A percentile compares a stretch with the other conserved stretches of the same genome.
These are phyloP conservation scores for Stomatorhinus walkeri DNA, from an alignment of 2,797 vertebrate species.

Conservation along the genomic window DNA sequence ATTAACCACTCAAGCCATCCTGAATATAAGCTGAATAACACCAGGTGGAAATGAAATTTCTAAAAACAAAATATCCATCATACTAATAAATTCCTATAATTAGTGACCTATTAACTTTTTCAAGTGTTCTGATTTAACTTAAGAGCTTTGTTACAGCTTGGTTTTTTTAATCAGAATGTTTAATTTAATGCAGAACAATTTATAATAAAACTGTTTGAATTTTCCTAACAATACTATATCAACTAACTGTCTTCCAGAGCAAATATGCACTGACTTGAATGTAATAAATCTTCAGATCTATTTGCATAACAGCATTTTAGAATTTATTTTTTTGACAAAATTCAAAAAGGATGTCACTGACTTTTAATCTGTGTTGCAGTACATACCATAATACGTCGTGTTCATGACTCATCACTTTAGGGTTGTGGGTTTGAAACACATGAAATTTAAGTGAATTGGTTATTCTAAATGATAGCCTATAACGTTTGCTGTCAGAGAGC, in stretches of 20 bases:
- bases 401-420: neutral
- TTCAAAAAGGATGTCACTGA: neutral
- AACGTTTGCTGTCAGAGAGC: neutral
- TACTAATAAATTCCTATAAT: neutral
- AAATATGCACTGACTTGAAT: conserved; percentile 32
- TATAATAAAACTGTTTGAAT: neutral
- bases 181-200: neutral
- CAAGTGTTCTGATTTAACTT: conserved; percentile 12
- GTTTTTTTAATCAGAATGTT: neutral
- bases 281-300: neutral
- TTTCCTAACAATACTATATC: neutral
- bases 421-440: conserved; percentile 4
- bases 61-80: neutral
- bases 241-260: conserved; percentile 37
- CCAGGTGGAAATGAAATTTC: neutral
- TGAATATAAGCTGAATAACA: neutral
- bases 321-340: neutral
- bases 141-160: neutral
- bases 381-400: neutral
- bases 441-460: neutral
- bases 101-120: neutral
- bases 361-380: neutral
- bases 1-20: neutral
- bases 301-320: neutral
- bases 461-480: neutral